Evolutionary conservation across 2,888 invertebrate species (phyloP).

Genomic region (Lissocephala sabroskyi): DNA sequence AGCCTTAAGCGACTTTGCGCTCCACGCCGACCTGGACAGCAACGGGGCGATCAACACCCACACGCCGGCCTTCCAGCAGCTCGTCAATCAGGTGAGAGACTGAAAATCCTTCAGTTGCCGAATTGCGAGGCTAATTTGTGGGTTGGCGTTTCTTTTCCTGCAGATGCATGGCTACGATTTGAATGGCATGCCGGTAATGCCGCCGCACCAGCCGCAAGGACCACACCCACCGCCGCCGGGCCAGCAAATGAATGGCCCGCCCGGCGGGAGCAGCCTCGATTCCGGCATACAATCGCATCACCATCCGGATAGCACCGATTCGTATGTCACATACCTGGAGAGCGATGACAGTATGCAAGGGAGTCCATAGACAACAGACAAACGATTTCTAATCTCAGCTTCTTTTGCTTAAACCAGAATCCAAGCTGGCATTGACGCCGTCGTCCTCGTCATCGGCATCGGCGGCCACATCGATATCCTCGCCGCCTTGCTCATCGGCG

Average conservation of each 20-base stretch:
- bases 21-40: slow-evolving; percentile 91
- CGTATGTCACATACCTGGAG: slow-evolving; percentile 93
- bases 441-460: slow-evolving; percentile 62
- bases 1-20: slow-evolving; percentile 94
- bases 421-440: slow-evolving; percentile 70
- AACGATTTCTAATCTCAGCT: slow-evolving; percentile 72
- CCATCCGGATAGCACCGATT: slow-evolving; percentile 87
- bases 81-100: slow-evolving; percentile 90
- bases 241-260: slow-evolving; percentile 75
- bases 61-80: slow-evolving; percentile 94
- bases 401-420: slow-evolving; percentile 72
- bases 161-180: slow-evolving; percentile 95
- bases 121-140: background rate
- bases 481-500: slow-evolving; percentile 55
- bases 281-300: slow-evolving; percentile 75
- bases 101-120: background rate
- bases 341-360: slow-evolving; percentile 87
- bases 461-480: slow-evolving; percentile 62
- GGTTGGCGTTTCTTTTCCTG: slow-evolving; percentile 19
- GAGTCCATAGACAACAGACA: slow-evolving; percentile 77
- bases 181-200: slow-evolving; percentile 74
- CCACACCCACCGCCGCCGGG: slow-evolving; percentile 74
- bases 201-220: slow-evolving; percentile 70
- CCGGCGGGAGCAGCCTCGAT: slow-evolving; percentile 73
- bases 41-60: slow-evolving; percentile 84